Percentiles rank a stretch among this genome's conserved stretches.
These are phyloP conservation scores for Neofelis nebulosa DNA, from an alignment of 2,113 vertebrate species.

Conservation along the genomic window DNA sequence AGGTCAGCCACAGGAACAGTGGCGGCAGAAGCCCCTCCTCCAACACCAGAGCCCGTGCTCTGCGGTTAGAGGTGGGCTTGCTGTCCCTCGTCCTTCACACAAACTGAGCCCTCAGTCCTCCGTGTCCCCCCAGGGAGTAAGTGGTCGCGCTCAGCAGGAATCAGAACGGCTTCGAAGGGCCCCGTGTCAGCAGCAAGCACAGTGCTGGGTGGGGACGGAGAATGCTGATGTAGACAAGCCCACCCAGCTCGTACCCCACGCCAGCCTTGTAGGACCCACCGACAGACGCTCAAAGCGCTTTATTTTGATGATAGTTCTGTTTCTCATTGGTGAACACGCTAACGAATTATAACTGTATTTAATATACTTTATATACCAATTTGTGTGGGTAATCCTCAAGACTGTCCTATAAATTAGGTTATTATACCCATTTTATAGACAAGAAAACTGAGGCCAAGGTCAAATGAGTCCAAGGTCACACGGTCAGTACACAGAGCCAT, in stretches of 20 bases:
- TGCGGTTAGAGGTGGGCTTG: not conserved
- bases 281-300: accelerated
- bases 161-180: accelerated
- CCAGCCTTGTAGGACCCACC: accelerated
- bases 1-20: accelerated
- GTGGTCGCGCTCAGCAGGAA: accelerated
- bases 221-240: accelerated
- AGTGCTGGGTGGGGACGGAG: accelerated
- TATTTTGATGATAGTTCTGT: not conserved
- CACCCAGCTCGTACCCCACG: accelerated
- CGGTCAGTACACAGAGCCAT: not conserved
- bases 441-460: not conserved
- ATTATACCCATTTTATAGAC: not conserved
- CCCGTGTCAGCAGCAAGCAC: accelerated
- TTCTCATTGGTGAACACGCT: not conserved
- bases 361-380: not conserved
- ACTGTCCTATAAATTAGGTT: not conserved
- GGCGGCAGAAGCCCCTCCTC: accelerated
- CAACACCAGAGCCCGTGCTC: accelerated
- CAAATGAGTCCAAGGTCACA: not conserved
- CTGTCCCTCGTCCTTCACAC: not conserved
- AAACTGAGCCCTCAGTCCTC: not conserved
- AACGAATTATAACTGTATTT: not conserved
- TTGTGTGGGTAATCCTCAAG: not conserved
- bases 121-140: not conserved